phyloP scores from a whole-genome alignment of 2,797 vertebrate genomes.

The Champsocephalus gunnari region DNA sequence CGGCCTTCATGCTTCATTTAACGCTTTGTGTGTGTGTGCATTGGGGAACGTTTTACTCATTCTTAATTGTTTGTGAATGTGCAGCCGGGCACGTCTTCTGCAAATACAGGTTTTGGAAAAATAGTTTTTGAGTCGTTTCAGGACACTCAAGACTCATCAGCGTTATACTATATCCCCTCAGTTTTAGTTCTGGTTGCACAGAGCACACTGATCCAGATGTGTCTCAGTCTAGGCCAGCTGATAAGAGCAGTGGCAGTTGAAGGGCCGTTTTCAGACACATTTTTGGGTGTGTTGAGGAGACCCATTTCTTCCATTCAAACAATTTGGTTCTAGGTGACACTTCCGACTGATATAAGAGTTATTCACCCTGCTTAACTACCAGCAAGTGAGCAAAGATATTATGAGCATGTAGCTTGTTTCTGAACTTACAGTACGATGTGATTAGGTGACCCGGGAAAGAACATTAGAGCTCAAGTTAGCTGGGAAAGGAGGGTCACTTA shows the following conservation, averaged over 20 bases:
- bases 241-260: conserved; percentile 52
- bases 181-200: not conserved
- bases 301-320: conserved; percentile 29
- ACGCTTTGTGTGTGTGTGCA: conserved; percentile 41
- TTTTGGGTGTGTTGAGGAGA: conserved; percentile 7
- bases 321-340: not conserved
- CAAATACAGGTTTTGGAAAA: conserved; percentile 1
- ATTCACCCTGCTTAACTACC: conserved; percentile 9
- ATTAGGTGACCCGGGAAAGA: not conserved
- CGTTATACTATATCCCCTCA: not conserved
- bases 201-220: conserved; percentile 3
- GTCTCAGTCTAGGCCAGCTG: conserved; percentile 40
- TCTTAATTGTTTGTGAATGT: conserved; percentile 62
- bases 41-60: conserved; percentile 64
- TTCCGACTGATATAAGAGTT: conserved; percentile 33
- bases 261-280: conserved; percentile 39
- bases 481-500: conserved; percentile 14
- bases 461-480: conserved; percentile 15
- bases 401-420: conserved; percentile 8
- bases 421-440: conserved; percentile 7
- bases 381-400: conserved; percentile 5
- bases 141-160: not conserved
- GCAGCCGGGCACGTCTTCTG: conserved; percentile 34
- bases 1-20: conserved; percentile 57
- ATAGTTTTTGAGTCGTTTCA: conserved; percentile 24